Conservation (phyloP, 53 echinoderm and acorn worm genomes). For the Arbacia lixula region DNA sequence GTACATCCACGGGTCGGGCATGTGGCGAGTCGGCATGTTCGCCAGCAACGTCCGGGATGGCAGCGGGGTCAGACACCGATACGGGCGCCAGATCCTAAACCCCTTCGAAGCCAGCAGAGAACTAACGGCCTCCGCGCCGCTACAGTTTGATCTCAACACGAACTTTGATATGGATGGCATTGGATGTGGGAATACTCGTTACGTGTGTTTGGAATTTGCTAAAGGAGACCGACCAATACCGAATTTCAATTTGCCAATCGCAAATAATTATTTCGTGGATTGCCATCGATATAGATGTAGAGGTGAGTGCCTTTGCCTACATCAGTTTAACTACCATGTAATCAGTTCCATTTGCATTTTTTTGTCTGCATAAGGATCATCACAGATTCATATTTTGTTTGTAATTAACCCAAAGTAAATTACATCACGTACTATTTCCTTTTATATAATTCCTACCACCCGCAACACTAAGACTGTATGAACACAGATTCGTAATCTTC, state of each 20-base stretch:
- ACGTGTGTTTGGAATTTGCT: constrained; percentile 38
- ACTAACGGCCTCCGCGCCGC: constrained; percentile 21
- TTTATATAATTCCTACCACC: no score
- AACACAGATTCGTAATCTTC: no score
- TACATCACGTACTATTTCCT: no score
- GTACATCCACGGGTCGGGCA: constrained; percentile 31
- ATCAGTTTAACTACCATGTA: background rate
- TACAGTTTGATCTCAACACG: constrained; percentile 19
- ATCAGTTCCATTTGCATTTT: no score
- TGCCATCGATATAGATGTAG: constrained; percentile 19
- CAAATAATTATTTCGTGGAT: constrained; percentile 20
- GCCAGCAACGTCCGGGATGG: constrained; percentile 2
- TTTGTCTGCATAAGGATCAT: constrained; percentile 1
- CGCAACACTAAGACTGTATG: no score
- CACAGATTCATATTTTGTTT: no score
- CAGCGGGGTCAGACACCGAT: constrained; percentile 14
- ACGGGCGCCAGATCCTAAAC: constrained; percentile 27
- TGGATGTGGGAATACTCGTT: constrained; percentile 4
- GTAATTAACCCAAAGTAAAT: no score
- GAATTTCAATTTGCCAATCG: constrained; percentile 40
- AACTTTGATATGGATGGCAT: constrained; percentile 23
- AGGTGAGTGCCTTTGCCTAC: constrained; percentile 5
- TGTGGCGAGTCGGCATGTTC: constrained; percentile 43
- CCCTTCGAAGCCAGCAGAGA: constrained; percentile 17
- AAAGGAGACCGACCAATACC: constrained; percentile 50